Evolutionary conservation across 2,888 invertebrate genomes (phyloP).

Genomic region (Brachynemurus nebulosus): DNA sequence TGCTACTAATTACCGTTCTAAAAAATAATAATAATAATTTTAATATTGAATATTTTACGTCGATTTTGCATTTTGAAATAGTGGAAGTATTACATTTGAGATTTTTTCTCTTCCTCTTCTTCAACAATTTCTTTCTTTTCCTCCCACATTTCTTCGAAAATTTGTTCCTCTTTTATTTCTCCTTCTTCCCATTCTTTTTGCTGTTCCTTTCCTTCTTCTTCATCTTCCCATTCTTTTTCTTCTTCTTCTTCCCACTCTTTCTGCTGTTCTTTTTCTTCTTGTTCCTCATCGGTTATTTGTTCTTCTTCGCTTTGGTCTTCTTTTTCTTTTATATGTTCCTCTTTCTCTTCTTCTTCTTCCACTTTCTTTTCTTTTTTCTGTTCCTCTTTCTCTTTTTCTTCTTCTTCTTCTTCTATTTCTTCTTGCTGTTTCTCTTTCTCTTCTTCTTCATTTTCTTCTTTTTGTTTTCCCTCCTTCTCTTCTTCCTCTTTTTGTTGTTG

Average conservation of each 20-base stretch:
- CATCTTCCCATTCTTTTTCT: slow-evolving; percentile 12
- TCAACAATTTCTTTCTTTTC: slow-evolving; percentile 12
- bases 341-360: background rate
- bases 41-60: too few relatives aligned
- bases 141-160: slow-evolving; percentile 12
- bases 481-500: slow-evolving; percentile 5
- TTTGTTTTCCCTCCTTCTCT: slow-evolving; percentile 9
- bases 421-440: background rate
- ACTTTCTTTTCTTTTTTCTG: slow-evolving; percentile 1
- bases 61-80: too few relatives aligned
- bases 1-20: too few relatives aligned
- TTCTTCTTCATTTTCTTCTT: slow-evolving; percentile 11
- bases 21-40: too few relatives aligned
- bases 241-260: slow-evolving; percentile 8
- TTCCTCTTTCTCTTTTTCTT: slow-evolving; percentile 7
- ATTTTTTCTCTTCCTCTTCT: too few relatives aligned
- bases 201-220: slow-evolving; percentile 12
- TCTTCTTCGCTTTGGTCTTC: slow-evolving; percentile 12
- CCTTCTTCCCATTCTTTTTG: slow-evolving; percentile 10
- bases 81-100: too few relatives aligned
- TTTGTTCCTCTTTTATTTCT: slow-evolving; percentile 16
- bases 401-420: slow-evolving; percentile 11
- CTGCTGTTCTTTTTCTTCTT: background rate
- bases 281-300: slow-evolving; percentile 1
- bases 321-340: background rate